A percentile compares a stretch with the other conserved stretches of the same genome.
Conservation (phyloP, 53 echinoderm and acorn worm species). For the Antedon mediterranea region DNA sequence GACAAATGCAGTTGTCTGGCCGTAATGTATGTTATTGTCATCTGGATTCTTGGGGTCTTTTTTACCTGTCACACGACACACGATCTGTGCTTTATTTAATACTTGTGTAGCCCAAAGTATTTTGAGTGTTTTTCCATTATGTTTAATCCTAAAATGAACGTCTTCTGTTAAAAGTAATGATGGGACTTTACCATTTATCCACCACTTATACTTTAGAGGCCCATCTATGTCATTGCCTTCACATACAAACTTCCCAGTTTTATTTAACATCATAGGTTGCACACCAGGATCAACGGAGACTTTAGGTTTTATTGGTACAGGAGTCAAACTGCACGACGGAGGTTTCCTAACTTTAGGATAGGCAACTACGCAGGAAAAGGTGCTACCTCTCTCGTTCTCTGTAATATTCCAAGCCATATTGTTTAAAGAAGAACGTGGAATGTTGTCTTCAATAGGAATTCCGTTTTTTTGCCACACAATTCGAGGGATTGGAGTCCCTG, state of each 20-base stretch:
- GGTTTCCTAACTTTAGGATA: constrained; percentile 13
- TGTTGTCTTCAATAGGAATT: constrained; percentile 17
- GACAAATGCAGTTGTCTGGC: background rate
- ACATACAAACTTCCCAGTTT: background rate
- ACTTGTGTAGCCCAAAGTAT: background rate
- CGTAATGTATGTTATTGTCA: background rate
- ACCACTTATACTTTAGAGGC: background rate
- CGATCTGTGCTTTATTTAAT: background rate
- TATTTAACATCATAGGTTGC: background rate
- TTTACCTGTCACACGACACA: background rate
- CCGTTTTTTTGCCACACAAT: constrained; percentile 29
- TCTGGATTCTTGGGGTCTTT: background rate
- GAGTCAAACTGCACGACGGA: constrained; percentile 20
- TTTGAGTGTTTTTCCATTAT: background rate
- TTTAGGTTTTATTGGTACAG: background rate
- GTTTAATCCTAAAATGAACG: background rate
- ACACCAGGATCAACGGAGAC: background rate
- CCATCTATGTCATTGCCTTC: background rate
- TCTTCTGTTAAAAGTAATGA: background rate
- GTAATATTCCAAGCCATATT: constrained; percentile 1
- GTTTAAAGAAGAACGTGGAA: constrained; percentile 16
- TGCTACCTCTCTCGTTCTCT: constrained; percentile 22
- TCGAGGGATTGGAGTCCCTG: constrained; percentile 22
- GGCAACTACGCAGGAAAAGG: constrained; percentile 25
- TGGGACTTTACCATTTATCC: background rate